These are phyloP conservation scores for Sparidentex hasta DNA, from an alignment of 2,797 vertebrate genomes.

Conservation along the genomic window DNA sequence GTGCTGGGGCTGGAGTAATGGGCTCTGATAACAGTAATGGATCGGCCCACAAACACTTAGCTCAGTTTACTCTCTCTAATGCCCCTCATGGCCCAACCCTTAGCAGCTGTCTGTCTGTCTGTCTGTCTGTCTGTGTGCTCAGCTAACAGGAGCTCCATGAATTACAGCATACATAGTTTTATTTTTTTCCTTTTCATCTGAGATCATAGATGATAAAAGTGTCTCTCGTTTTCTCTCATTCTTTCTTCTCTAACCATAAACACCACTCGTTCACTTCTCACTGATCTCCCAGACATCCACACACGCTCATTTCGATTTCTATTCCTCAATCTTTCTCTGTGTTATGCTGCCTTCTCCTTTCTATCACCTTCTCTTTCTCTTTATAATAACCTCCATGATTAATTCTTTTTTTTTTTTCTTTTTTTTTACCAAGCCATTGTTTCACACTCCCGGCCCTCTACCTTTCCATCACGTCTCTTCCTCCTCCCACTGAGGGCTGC, in stretches of 20 bases:
- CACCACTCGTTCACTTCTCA: neutral
- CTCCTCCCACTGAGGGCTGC: slow-evolving; percentile 56
- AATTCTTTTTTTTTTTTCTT: slow-evolving; percentile 22
- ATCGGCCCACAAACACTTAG: slow-evolving; percentile 86
- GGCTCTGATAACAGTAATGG: slow-evolving; percentile 87
- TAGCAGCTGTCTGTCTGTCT: slow-evolving; percentile 75
- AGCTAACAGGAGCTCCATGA: slow-evolving; percentile 39
- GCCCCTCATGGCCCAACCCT: slow-evolving; percentile 77
- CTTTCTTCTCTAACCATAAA: slow-evolving; percentile 11
- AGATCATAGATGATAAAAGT: too few species aligned
- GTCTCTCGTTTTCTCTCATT: neutral
- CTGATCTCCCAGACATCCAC: slow-evolving; percentile 7
- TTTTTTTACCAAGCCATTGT: slow-evolving; percentile 38
- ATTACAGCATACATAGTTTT: slow-evolving; percentile 53
- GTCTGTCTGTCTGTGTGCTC: slow-evolving; percentile 59
- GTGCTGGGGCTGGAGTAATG: slow-evolving; percentile 82
- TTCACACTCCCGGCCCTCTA: slow-evolving; percentile 60
- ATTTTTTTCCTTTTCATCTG: neutral
- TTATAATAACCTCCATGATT: slow-evolving; percentile 67
- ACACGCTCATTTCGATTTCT: slow-evolving; percentile 13
- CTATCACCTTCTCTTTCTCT: slow-evolving; percentile 45
- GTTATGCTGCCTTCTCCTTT: slow-evolving; percentile 17
- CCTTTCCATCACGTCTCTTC: slow-evolving; percentile 62
- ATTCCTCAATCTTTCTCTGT: slow-evolving; percentile 22
- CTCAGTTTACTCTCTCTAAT: slow-evolving; percentile 85